Base-by-base conservation (phyloP, 2,888 invertebrate genomes). In the Busseola fusca region DNA sequence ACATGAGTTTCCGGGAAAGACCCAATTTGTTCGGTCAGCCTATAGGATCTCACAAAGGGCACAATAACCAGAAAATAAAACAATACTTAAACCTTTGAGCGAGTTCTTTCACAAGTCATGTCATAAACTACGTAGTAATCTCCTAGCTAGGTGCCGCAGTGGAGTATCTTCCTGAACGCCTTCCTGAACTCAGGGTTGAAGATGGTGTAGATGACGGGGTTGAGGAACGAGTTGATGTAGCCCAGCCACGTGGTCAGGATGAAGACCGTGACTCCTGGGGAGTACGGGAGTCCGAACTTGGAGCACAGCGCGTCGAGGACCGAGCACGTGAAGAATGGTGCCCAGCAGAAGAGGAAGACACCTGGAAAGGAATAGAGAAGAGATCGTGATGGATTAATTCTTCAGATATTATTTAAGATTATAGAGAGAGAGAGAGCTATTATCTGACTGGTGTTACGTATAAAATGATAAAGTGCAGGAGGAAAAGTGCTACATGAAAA, bases 261-360 rank as follows among this genome's bases (percentile, higher is more conserved):
- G 95, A 99, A 99, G 69, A 97, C 98, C 7, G 98, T 97, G 82
- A 99, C 97, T 48, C 98, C 97, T 0, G 98, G 98, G 74, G 97
- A 97, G 93, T 98, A 98, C 80, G 97, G 96, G 81, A 97, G 96
- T 56, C 96, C 97, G 85, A 98, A 96, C 93, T 99, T 98, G 87
- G 98, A 97, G 96, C 99, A 99, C 92, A 99, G 97, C 1, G 99
- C 99, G 93, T 99, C 99, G 96, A 99, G 97, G 78, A 99, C 98
- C 93, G 99, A 99, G 96, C 99, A 99, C 12, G 99, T 98, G 97
- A 99, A 99, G 96, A 99, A 99, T 63, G 99, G 99, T 77, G 99
- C 98, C 99, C 99, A 99, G 95, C 99, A 99, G 89, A 99, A 97
- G 59, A 99, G 97, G 94, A 99, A 99, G 14, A 99, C 99, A 85